These are phyloP conservation scores for Lasioglossum pauxillum DNA, from an alignment of 2,888 invertebrate genomes.

Conservation along the genomic window DNA sequence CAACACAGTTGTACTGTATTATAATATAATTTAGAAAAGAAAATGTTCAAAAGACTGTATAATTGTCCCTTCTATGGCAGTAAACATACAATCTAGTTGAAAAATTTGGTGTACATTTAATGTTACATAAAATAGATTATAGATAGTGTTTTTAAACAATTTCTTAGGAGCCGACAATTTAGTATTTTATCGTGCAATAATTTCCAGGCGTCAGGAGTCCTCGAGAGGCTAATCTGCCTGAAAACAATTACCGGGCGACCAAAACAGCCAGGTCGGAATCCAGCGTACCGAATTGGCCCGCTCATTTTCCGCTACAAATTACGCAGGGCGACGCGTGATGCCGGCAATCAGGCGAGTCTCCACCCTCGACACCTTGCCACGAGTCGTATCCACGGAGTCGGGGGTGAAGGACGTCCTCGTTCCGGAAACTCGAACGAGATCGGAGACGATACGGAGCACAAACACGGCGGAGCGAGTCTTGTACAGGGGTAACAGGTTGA, in stretches of 20 bases:
- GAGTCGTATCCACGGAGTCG: not conserved
- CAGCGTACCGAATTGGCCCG: not conserved
- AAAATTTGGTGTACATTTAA: not conserved
- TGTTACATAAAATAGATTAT: not conserved
- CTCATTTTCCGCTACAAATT: slow-evolving; percentile 2
- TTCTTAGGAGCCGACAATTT: no score
- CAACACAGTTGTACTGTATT: no score
- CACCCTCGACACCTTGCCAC: slow-evolving; percentile 22
- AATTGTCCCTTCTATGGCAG: not conserved
- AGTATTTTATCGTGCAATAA: not conserved
- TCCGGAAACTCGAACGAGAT: no score
- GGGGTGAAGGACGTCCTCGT: not conserved
- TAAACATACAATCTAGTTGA: not conserved
- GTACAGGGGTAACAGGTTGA: slow-evolving; percentile 54
- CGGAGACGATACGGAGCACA: not conserved
- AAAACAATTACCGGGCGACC: not conserved
- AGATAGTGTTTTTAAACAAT: not conserved
- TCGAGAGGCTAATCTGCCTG: not conserved
- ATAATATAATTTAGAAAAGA: not conserved
- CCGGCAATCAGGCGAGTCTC: slow-evolving; percentile 4
- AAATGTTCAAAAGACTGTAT: not conserved
- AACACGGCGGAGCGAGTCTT: not conserved
- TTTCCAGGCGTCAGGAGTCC: not conserved
- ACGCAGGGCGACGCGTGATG: not conserved
- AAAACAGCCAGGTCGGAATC: not conserved